A percentile compares a stretch with the other conserved stretches of the same genome.
These are phyloP conservation scores for Colius striatus DNA, from an alignment of 2,113 vertebrate species.

Conservation along the genomic window DNA sequence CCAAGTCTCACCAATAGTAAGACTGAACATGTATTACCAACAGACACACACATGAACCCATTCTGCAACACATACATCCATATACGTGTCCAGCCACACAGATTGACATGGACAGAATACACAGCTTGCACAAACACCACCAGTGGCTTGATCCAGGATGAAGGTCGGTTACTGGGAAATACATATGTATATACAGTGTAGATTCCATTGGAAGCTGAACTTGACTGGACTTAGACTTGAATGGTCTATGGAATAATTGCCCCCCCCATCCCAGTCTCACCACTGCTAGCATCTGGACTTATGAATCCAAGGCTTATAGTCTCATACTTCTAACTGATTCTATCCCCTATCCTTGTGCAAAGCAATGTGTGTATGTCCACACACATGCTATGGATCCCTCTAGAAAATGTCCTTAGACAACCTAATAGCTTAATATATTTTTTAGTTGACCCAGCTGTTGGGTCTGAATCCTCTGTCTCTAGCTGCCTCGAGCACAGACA, in stretches of 20 bases:
- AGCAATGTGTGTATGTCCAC: no score
- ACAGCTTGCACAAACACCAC: background rate
- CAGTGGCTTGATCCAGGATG: background rate
- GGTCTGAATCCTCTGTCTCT: background rate
- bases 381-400: background rate
- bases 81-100: background rate
- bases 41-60: background rate
- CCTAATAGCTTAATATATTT: background rate
- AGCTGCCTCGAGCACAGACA: background rate
- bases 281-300: background rate
- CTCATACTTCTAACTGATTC: background rate
- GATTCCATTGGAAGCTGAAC: background rate
- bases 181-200: fast-evolving
- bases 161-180: background rate
- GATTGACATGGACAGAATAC: background rate
- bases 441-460: background rate
- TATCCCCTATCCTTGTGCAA: background rate
- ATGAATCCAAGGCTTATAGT: background rate
- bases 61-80: background rate
- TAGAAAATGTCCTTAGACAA: background rate
- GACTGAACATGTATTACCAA: background rate
- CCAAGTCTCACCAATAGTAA: background rate
- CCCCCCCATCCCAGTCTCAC: background rate
- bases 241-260: no score
- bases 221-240: background rate